These are phyloP conservation scores for Baronia brevicornis DNA, from an alignment of 2,888 invertebrate genomes.

Conservation along the genomic window DNA sequence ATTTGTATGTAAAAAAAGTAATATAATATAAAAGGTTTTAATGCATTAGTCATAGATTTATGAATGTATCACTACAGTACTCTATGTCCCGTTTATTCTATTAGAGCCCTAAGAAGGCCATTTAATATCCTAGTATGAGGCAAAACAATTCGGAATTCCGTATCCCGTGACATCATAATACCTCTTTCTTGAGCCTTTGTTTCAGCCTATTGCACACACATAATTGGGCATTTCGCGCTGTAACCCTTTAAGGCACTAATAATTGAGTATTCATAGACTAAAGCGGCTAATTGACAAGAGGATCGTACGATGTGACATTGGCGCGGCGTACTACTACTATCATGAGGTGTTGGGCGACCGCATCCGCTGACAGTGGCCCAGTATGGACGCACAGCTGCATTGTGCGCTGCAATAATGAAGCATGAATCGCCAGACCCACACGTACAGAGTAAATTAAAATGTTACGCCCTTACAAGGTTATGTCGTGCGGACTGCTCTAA, in stretches of 20 bases:
- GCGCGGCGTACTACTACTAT: slow-evolving; percentile 10
- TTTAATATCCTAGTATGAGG: too few species aligned
- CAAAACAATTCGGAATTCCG: not conserved
- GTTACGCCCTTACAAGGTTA: slow-evolving; percentile 15
- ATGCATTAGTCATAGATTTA: too few species aligned
- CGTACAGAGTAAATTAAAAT: slow-evolving; percentile 13
- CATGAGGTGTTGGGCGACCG: slow-evolving; percentile 24
- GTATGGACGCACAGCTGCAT: slow-evolving; percentile 15
- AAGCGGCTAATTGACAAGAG: slow-evolving; percentile 43
- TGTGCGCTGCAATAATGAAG: slow-evolving; percentile 14
- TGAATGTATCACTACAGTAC: too few species aligned
- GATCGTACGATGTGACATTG: slow-evolving; percentile 25
- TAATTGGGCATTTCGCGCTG: slow-evolving; percentile 32
- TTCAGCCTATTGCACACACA: slow-evolving; percentile 24
- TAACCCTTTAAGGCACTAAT: slow-evolving; percentile 32
- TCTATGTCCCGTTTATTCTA: too few species aligned
- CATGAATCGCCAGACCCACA: slow-evolving; percentile 9
- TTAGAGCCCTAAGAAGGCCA: too few species aligned
- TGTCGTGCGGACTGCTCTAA: slow-evolving; percentile 8
- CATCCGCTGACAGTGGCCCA: slow-evolving; percentile 15
- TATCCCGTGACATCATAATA: slow-evolving; percentile 8
- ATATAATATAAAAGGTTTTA: too few species aligned
- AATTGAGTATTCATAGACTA: slow-evolving; percentile 46
- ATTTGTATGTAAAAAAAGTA: too few species aligned
- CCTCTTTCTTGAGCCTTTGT: slow-evolving; percentile 11